Percentiles rank a stretch among this genome's conserved stretches.
These are phyloP conservation scores for Sesamia nonagrioides DNA, from an alignment of 1,140 invertebrate genomes.

Conservation along the genomic window DNA sequence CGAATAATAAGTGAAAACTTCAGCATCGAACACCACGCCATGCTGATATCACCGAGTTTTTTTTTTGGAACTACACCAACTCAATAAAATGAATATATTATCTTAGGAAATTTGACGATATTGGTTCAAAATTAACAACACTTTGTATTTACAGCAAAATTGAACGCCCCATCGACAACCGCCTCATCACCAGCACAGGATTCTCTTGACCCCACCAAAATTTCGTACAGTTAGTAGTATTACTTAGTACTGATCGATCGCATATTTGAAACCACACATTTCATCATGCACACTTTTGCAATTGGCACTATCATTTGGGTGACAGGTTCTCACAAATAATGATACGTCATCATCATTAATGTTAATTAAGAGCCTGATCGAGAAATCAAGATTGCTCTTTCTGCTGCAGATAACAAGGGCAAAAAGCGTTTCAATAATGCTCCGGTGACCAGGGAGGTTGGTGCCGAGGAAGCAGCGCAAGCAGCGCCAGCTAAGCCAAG, in stretches of 20 bases:
- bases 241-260: neutral
- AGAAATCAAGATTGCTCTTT: slow-evolving; percentile 5
- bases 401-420: slow-evolving; percentile 57
- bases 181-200: slow-evolving; percentile 58
- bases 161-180: slow-evolving; percentile 57
- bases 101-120: neutral
- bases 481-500: slow-evolving; percentile 74
- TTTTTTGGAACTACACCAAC: too few relatives aligned
- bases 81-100: too few relatives aligned
- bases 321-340: neutral
- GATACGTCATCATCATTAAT: neutral
- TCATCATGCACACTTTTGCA: neutral
- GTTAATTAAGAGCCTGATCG: too few relatives aligned
- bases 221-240: slow-evolving; percentile 70
- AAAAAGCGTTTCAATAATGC: slow-evolving; percentile 75
- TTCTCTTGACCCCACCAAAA: slow-evolving; percentile 67
- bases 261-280: neutral
- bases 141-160: slow-evolving; percentile 66
- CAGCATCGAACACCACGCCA: too few relatives aligned
- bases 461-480: slow-evolving; percentile 67
- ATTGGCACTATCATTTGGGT: slow-evolving; percentile 15
- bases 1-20: too few relatives aligned
- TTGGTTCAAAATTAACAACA: slow-evolving; percentile 5
- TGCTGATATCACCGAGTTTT: too few relatives aligned
- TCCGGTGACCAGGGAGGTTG: slow-evolving; percentile 60